Evolutionary conservation across 2,797 vertebrate species (phyloP), one percentile per base, ranked within the genome.

Genomic region (Discoglossus pictus): DNA sequence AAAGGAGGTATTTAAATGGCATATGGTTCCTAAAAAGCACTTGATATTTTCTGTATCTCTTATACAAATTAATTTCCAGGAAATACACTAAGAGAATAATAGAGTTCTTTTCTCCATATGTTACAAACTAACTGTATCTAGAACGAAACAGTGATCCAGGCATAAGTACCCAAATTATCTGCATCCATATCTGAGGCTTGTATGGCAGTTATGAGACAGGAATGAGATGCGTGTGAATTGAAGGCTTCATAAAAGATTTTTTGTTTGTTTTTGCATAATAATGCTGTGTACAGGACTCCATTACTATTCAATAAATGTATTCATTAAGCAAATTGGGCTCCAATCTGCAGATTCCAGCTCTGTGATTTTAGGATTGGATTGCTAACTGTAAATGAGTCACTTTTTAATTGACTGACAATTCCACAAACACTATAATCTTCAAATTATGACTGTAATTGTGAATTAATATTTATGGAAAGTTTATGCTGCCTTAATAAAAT

Each of bases 401-500:
- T 75, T 76, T 73, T 75, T 73, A 75, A 71, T 71, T 71, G 68
- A 52, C 68, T 71, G 61, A 65, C 53, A 65, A 71, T 71, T 64
- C 68, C 61, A 64, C 61, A 58, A 71, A 71, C 61, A 71, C 68
- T 71, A 65, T 71, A 71, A 71, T 71, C 68, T 71, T 71, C 68
- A 71, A 71, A 71, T 71, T 71, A 71, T 71, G 68, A 63, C 61
- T 58, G 65, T 68, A 73, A 64, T 58, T 73, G 60, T 73, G 65
- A 73, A 73, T 62, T 73, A 73, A 63, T 68, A 68, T 59, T 63
- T 53, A 68, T 71, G 59, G 65, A 68, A 68, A 63, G 44, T 54
- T 68, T 68, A 59, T 25, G 52, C 64, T 54, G 15, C 44, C 59
- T 46, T 36, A 42, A 51, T 9, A 51, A 50, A 38, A 61, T 50